A percentile compares a stretch with the other conserved stretches of the same genome.
Evolutionary conservation across 2,888 invertebrate species (phyloP).

Genomic region (Caenorhabditis angaria): DNA sequence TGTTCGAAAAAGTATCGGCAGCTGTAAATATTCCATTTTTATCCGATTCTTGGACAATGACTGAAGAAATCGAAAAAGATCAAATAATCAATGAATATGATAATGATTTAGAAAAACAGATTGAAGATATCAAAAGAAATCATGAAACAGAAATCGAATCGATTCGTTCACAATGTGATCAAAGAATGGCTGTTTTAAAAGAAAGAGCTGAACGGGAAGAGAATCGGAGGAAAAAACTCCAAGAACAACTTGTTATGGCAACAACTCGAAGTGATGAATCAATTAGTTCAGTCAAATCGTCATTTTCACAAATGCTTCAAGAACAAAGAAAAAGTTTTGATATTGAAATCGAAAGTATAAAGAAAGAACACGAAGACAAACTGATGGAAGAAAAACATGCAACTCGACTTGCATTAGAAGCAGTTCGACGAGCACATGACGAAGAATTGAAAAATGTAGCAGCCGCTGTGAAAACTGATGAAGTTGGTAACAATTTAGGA

Average conservation of each 20-base stretch:
- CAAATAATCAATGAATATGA: constrained; percentile 8
- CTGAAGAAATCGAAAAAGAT: constrained; percentile 26
- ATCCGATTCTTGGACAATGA: constrained; percentile 58
- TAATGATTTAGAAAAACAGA: constrained; percentile 46
- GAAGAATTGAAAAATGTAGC: constrained; percentile 60
- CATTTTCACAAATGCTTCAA: constrained; percentile 62
- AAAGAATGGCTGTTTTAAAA: constrained; percentile 54
- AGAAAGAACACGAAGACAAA: constrained; percentile 60
- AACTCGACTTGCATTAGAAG: constrained; percentile 68
- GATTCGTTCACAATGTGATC: constrained; percentile 61
- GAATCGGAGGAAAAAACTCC: constrained; percentile 53
- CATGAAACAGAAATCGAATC: constrained; percentile 60
- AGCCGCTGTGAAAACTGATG: constrained; percentile 26
- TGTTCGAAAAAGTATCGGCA: constrained; percentile 30
- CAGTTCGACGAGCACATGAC: constrained; percentile 67
- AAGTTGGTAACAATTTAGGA: constrained; percentile 31
- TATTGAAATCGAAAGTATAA: constrained; percentile 53
- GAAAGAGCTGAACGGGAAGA: constrained; percentile 63
- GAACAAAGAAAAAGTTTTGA: constrained; percentile 59
- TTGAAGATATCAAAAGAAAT: constrained; percentile 52
- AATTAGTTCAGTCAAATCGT: constrained; percentile 50
- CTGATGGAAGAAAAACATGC: constrained; percentile 69
- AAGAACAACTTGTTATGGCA: constrained; percentile 59
- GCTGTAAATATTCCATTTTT: constrained; percentile 33
- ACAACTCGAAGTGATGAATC: constrained; percentile 55